Percentiles rank a stretch among this genome's conserved stretches.
Evolutionary conservation across 2,888 invertebrate species (phyloP).

Genomic region (Desoria tigrina): DNA sequence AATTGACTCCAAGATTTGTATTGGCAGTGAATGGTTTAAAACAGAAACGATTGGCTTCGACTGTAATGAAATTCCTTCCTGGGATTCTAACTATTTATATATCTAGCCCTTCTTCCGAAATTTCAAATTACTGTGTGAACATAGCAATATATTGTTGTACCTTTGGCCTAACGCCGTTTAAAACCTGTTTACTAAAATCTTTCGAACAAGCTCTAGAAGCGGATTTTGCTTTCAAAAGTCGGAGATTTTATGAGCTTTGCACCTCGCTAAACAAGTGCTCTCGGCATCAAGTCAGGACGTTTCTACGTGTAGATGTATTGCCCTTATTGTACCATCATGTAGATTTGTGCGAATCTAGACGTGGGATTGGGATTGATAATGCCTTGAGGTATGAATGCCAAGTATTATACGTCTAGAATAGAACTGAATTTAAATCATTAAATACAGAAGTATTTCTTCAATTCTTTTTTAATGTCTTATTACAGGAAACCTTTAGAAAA

Average conservation of each 20-base stretch:
- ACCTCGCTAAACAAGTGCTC: neutral
- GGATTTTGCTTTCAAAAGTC: conserved; percentile 20
- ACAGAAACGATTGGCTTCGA: conserved; percentile 1
- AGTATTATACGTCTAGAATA: neutral
- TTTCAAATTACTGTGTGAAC: conserved; percentile 6
- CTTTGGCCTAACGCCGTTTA: conserved; percentile 1
- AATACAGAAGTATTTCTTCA: too few relatives aligned
- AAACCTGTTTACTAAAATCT: neutral
- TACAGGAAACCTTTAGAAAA: conserved; percentile 25
- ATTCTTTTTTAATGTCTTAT: too few relatives aligned
- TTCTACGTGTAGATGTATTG: conserved; percentile 28
- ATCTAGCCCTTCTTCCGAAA: neutral
- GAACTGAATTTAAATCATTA: too few relatives aligned
- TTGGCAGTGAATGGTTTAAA: neutral
- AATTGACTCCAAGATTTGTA: conserved; percentile 26
- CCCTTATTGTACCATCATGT: conserved; percentile 27
- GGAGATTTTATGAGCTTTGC: conserved; percentile 20
- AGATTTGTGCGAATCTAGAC: conserved; percentile 23
- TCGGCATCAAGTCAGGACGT: conserved; percentile 12
- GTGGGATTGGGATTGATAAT: conserved; percentile 34
- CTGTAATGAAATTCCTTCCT: conserved; percentile 20
- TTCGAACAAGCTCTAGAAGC: conserved; percentile 26
- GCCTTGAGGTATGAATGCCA: conserved; percentile 29
- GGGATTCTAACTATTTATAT: conserved; percentile 27
- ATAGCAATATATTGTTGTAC: conserved; percentile 18